phyloP scores from a whole-genome alignment of 1,140 invertebrate genomes.

The Apocrypta bakeri region DNA sequence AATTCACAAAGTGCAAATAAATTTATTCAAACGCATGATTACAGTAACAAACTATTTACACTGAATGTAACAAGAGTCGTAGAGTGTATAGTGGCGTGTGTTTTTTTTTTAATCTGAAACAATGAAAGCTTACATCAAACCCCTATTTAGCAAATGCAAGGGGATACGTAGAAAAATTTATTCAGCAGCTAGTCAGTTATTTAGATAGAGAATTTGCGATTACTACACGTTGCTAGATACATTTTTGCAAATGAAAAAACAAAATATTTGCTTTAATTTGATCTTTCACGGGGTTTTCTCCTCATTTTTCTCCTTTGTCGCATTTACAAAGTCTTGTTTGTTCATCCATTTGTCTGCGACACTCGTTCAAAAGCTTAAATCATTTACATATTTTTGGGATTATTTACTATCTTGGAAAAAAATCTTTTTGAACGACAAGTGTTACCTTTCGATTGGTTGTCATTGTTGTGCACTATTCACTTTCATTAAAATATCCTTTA shows the following conservation, averaged over 20 bases:
- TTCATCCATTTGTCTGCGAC: neutral
- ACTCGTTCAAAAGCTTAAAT: neutral
- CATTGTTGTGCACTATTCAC: too few species aligned
- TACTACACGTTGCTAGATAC: neutral
- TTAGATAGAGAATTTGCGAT: neutral
- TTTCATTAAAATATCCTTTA: too few species aligned
- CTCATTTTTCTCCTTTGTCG: neutral
- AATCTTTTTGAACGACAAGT: neutral
- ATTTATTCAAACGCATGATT: conserved; percentile 15
- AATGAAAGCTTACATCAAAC: neutral
- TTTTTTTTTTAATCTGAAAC: conserved; percentile 7
- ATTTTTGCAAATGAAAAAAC: conserved; percentile 6
- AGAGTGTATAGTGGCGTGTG: conserved; percentile 3
- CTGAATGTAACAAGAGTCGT: neutral
- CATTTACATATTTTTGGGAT: neutral
- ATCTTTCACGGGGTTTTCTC: neutral
- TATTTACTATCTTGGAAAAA: neutral
- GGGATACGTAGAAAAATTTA: neutral
- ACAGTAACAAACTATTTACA: conserved; percentile 18
- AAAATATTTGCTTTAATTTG: conserved; percentile 12
- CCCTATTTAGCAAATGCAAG: neutral
- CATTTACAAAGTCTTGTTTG: neutral
- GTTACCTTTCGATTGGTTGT: too few species aligned
- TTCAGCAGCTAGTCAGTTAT: neutral
- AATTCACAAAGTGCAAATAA: neutral